Evolutionary conservation across 2,797 vertebrate species (phyloP).

Genomic region (Lycodopsis pacificus): DNA sequence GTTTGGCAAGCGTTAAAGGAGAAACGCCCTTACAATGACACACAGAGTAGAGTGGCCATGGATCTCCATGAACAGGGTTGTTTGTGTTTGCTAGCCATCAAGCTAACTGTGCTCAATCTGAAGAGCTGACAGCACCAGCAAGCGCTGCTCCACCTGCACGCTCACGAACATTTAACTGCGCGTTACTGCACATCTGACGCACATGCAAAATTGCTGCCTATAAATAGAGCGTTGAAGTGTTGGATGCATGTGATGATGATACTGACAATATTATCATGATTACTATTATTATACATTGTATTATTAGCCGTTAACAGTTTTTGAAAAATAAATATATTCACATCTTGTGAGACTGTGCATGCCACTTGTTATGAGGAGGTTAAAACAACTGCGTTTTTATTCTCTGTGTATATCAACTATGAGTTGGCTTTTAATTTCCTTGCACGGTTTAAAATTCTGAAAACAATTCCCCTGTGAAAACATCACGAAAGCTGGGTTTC

Average conservation of each 20-base stretch:
- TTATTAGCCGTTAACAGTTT: not conserved
- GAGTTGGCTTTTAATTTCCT: slow-evolving; percentile 18
- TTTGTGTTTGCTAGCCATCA: slow-evolving; percentile 41
- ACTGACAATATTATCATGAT: not conserved
- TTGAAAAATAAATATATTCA: not conserved
- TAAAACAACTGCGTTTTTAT: not conserved
- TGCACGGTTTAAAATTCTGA: not conserved
- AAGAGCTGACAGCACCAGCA: slow-evolving; percentile 54
- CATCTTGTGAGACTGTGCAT: not conserved
- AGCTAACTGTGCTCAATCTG: slow-evolving; percentile 64
- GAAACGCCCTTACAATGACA: not conserved
- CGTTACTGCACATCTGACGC: slow-evolving; percentile 57
- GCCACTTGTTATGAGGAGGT: no score
- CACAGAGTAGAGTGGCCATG: not conserved
- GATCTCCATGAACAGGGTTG: not conserved
- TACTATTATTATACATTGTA: not conserved
- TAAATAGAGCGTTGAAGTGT: not conserved
- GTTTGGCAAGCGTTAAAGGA: not conserved
- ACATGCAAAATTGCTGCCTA: slow-evolving; percentile 6
- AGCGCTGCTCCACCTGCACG: slow-evolving; percentile 51
- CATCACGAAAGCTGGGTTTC: not conserved
- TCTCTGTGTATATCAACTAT: not conserved
- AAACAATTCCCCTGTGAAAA: not conserved
- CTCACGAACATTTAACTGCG: slow-evolving; percentile 62
- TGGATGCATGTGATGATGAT: not conserved